Evolutionary conservation across 1,140 invertebrate species (phyloP).

Genomic region (Caenorhabditis tropicalis): DNA sequence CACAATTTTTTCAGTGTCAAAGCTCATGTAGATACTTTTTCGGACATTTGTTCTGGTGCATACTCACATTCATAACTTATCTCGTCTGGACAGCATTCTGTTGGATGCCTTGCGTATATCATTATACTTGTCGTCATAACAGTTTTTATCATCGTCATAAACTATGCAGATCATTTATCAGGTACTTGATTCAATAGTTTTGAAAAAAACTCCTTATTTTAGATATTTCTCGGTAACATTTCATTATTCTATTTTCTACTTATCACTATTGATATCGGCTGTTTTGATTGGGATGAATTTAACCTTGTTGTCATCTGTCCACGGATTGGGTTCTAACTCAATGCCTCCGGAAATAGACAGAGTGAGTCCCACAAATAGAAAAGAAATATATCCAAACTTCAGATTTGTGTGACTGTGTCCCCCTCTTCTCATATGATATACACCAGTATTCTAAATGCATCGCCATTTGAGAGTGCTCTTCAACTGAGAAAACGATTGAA

Average conservation of each 20-base stretch:
- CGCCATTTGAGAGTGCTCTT: neutral
- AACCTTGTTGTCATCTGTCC: slow-evolving; percentile 63
- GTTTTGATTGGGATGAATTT: slow-evolving; percentile 63
- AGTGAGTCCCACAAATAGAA: slow-evolving; percentile 11
- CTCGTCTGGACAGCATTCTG: slow-evolving; percentile 52
- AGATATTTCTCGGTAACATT: slow-evolving; percentile 64
- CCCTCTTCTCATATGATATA: slow-evolving; percentile 11
- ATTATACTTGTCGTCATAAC: slow-evolving; percentile 64
- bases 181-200: slow-evolving; percentile 22
- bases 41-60: neutral
- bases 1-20: neutral
- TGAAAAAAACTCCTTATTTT: neutral
- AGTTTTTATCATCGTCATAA: slow-evolving; percentile 64
- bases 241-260: slow-evolving; percentile 63
- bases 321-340: slow-evolving; percentile 63
- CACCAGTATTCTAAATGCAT: neutral
- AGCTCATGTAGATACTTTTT: neutral
- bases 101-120: slow-evolving; percentile 64
- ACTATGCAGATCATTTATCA: slow-evolving; percentile 63
- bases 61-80: slow-evolving; percentile 57
- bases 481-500: neutral
- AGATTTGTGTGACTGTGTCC: slow-evolving; percentile 56
- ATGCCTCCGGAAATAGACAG: slow-evolving; percentile 65
- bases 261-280: slow-evolving; percentile 58
- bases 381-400: neutral